Base-by-base conservation (phyloP, 2,113 vertebrate genomes). In the Hemichromis elongatus region DNA sequence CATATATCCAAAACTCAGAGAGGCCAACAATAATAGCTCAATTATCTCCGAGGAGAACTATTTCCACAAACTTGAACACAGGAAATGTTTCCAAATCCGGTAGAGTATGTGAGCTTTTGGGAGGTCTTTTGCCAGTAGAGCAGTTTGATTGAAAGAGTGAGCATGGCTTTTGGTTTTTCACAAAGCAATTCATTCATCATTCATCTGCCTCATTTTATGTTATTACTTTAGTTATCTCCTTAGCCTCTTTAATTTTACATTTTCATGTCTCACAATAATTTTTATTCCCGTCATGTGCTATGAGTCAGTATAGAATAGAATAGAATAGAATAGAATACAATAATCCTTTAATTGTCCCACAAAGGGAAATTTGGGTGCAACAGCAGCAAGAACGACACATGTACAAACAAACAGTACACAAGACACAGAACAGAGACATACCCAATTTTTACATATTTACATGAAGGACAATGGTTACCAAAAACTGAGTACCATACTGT, bases 1-100 rank as follows among this genome's bases (percentile, higher is more conserved):
- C 56, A 56, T 79, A n/a, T 18, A 78, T 75, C 52, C 33, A 54
- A 30, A 80, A 55, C 35, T 82, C 55, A 70, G 21, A 86, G 13
- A 59, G 68, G 59, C 81, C 85, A 91, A 54, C 61, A 89, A 89
- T 57, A 80, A 75, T 75, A 75, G 80, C 57, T 79, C 42, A 77
- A 33, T 87, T 73, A 50, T 85, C 45, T 57, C 82, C 1, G 18
- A 40, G 50, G 21, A 50, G 53, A 86, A 73, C 50, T 50, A 19
- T 88, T 90, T 86, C 63, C 80, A 77, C 45, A 77, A 63, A 42
- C 55, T 21, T 73, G 55, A 75, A 75, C 70, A 75, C 70, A 75
- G 70, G 45, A 75, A 75, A 75, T 33, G 70, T 52, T 75, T 52
- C 24, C 77, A 89, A 55, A 81, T 83, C 35, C 21, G 35, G 68